These are phyloP conservation scores for Arvicanthis niloticus DNA, from an alignment of 2,113 vertebrate genomes.

Conservation along the genomic window DNA sequence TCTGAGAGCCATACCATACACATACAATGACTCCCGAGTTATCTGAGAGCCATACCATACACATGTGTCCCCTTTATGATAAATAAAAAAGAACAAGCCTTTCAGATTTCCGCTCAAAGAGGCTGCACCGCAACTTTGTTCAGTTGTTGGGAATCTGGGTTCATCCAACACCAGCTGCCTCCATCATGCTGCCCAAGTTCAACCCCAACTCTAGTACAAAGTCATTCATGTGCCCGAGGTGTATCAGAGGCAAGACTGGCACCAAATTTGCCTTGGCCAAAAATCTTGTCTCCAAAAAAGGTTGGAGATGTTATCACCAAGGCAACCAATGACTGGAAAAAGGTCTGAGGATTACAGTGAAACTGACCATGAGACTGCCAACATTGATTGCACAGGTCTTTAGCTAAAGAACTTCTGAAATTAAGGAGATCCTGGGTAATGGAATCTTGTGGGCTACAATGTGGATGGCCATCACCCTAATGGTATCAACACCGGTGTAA, in stretches of 20 bases:
- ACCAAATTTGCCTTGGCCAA: neutral
- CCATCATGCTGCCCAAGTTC: neutral
- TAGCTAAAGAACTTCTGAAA: neutral
- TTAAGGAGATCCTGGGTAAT: neutral
- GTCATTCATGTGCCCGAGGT: neutral
- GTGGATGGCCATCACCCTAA: neutral
- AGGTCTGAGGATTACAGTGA: neutral
- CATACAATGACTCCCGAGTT: neutral
- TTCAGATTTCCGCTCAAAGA: neutral
- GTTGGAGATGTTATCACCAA: neutral
- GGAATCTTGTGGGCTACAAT: neutral
- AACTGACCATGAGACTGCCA: neutral
- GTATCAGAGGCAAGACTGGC: neutral
- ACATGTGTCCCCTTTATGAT: neutral
- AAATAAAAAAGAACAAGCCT: neutral
- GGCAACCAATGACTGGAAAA: neutral
- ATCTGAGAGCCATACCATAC: neutral
- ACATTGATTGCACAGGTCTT: neutral
- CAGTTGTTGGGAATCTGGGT: neutral
- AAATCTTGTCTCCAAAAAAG: neutral
- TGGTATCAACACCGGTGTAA: neutral
- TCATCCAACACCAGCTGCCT: neutral
- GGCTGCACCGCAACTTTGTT: neutral
- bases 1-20: neutral
- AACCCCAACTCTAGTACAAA: neutral